Base-by-base conservation (phyloP, 2,888 invertebrate species). In the Cylindroiulus punctatus region DNA sequence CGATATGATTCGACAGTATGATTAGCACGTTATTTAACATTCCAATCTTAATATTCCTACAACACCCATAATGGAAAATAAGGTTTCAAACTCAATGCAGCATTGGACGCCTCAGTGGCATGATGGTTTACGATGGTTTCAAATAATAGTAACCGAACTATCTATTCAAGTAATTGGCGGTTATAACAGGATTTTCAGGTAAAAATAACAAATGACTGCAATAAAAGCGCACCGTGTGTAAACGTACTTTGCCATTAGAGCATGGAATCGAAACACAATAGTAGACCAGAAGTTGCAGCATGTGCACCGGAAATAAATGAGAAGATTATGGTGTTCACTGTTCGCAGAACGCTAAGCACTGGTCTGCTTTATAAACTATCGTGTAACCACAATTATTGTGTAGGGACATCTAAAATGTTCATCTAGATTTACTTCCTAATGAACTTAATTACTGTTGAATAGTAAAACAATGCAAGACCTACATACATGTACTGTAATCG, bases 101-200 rank as follows among this genome's bases (percentile, higher is more conserved):
- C 19, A 26, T 65, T 10, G 65, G 26, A 65, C 65, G 65, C 65
- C 65, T 65, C 22, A 7, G 19, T 44, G 10, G 14, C 8, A n/a
- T n/a, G n/a, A n/a, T n/a, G n/a, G n/a, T n/a, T n/a, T n/a, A 12
- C 52, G 52, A 52, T 52, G 19, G 4, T 52, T 52, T 52, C 52
- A 19, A 52, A 26, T 65, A 26, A 22, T 19, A 65, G 65, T 65
- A 65, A 65, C 26, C 26, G 65, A 65, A 65, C 65, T n/a, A 26
- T 65, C 12, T n/a, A 10, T n/a, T 5, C 26, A n/a, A 65, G 19
- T 26, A 65, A 65, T 65, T 65, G 22, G 65, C 65, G 65, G 65
- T 65, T 65, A 2, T 65, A 65, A 65, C 65, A 65, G 65, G 65
- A 65, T 26, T 65, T 65, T 65, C 65, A 65, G 65, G 26, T 65